These are phyloP conservation scores for Himalopsyche phryganea DNA, from an alignment of 1,140 invertebrate genomes.

Conservation along the genomic window DNA sequence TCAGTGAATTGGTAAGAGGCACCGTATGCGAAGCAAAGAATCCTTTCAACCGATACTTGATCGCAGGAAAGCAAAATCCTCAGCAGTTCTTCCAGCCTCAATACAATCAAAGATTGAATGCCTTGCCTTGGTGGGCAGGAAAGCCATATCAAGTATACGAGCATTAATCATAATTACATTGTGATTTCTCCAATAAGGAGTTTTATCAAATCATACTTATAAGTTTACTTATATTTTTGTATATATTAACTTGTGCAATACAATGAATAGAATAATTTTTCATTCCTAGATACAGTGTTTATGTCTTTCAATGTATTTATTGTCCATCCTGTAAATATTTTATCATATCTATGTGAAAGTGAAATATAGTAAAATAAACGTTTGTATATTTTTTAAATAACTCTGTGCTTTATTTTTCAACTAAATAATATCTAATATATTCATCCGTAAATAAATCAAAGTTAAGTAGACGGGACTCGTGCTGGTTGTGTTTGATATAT, in stretches of 20 bases:
- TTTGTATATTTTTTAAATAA: background rate
- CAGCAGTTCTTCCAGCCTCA: slow-evolving; percentile 2
- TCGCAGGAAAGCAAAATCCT: background rate
- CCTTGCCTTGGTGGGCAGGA: slow-evolving; percentile 19
- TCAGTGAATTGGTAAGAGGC: slow-evolving; percentile 60
- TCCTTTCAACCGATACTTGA: background rate
- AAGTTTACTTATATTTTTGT: too few relatives aligned
- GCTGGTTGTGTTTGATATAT: too few relatives aligned
- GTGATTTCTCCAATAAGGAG: too few relatives aligned
- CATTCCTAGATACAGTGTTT: background rate
- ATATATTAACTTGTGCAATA: too few relatives aligned
- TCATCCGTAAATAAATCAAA: too few relatives aligned
- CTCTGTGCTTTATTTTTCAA: too few relatives aligned
- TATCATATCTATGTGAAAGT: background rate
- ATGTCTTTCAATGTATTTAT: background rate
- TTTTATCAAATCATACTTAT: too few relatives aligned
- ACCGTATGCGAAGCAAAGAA: slow-evolving; percentile 62
- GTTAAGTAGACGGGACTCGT: too few relatives aligned
- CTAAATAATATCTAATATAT: too few relatives aligned
- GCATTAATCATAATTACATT: slow-evolving; percentile 8
- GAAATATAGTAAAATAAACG: background rate
- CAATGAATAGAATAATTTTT: too few relatives aligned
- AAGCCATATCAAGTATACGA: slow-evolving; percentile 29
- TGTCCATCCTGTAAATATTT: background rate
- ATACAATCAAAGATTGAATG: background rate